Percentiles rank a stretch among this genome's conserved stretches.
phyloP scores from a whole-genome alignment of 2,888 invertebrate genomes.

The Ormyrus labotus region DNA sequence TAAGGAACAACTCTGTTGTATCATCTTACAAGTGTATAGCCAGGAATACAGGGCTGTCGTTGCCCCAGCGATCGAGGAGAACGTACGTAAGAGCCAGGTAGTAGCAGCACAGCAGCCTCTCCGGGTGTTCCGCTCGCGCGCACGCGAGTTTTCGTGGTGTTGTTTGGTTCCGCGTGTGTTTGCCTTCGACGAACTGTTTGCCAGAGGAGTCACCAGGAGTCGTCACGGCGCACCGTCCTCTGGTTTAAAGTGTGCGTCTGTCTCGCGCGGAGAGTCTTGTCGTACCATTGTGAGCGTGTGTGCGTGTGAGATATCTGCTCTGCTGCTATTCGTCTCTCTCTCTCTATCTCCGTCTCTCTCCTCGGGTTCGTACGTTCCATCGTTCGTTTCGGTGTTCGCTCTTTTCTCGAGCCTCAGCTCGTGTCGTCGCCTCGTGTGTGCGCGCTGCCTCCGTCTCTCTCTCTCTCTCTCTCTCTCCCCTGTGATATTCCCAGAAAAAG shows the following conservation, averaged over 20 bases:
- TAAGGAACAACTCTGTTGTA: neutral
- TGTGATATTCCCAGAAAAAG: neutral
- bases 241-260: too few species aligned
- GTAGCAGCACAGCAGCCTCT: neutral
- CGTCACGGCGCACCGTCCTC: too few species aligned
- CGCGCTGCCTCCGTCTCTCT: conserved; percentile 7
- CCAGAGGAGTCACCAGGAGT: neutral
- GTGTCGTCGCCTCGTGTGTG: conserved; percentile 37
- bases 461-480: conserved; percentile 10
- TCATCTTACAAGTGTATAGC: too few species aligned
- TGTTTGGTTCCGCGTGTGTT: neutral
- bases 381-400: conserved; percentile 36
- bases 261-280: neutral
- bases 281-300: neutral
- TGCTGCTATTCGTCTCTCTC: conserved; percentile 16
- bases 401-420: conserved; percentile 45
- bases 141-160: neutral
- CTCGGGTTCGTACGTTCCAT: conserved; percentile 39
- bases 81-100: too few species aligned
- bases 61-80: too few species aligned
- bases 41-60: too few species aligned
- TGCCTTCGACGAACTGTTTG: neutral
- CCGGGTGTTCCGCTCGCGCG: neutral
- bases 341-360: conserved; percentile 24
- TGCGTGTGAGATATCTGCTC: neutral